phyloP scores from a whole-genome alignment of 2,113 vertebrate species.

The Phalacrocorax pelagicus region DNA sequence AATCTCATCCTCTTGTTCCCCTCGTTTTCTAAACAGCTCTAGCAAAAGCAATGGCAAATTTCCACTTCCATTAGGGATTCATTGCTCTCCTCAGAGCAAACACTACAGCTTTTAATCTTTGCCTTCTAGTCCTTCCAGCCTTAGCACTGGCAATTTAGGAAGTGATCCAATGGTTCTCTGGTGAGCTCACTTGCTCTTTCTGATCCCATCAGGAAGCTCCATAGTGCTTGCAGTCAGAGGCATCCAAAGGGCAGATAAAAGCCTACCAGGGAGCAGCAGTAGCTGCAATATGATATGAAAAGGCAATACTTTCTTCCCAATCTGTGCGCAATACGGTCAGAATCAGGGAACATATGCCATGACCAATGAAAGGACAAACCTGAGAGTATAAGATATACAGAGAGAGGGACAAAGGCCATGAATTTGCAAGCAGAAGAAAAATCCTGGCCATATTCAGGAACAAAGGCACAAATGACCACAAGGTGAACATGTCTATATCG shows the following conservation, averaged over 20 bases:
- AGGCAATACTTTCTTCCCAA: neutral
- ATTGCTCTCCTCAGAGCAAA: neutral
- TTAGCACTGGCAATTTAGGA: neutral
- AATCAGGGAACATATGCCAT: neutral
- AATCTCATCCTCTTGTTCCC: neutral
- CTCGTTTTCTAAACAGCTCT: neutral
- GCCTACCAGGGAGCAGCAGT: neutral
- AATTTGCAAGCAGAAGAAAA: neutral
- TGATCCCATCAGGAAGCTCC: neutral
- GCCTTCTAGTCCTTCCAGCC: neutral
- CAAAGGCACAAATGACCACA: neutral
- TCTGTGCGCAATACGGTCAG: neutral
- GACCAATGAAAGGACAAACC: neutral
- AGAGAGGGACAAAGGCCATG: neutral
- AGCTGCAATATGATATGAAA: neutral
- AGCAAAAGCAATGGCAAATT: neutral
- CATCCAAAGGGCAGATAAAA: neutral
- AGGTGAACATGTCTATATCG: neutral
- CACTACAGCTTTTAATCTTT: neutral
- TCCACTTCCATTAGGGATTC: neutral
- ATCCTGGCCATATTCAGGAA: neutral
- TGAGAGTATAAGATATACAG: neutral
- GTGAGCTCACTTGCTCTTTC: neutral
- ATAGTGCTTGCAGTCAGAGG: neutral
- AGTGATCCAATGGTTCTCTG: neutral